Evolutionary conservation across 2,888 invertebrate genomes (phyloP).

Genomic region (Euzetes globulus): DNA sequence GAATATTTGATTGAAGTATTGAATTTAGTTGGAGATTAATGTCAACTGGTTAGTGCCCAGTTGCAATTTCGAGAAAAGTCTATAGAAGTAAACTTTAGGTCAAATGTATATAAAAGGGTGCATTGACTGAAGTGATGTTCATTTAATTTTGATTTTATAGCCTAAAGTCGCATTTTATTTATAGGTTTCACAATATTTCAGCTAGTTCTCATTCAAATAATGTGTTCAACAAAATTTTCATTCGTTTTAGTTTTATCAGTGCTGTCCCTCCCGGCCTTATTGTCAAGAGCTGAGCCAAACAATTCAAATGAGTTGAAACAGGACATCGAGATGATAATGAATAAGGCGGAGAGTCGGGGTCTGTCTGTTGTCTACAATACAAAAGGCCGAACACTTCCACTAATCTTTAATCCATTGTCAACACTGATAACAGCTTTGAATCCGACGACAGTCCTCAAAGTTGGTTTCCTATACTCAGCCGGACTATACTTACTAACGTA

Average conservation of each 20-base stretch:
- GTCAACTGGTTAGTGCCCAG: too few species aligned
- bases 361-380: constrained; percentile 7
- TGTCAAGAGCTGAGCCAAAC: not conserved
- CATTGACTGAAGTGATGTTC: too few species aligned
- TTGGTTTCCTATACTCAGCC: not conserved
- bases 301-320: not conserved
- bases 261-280: not conserved
- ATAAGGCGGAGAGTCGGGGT: not conserved
- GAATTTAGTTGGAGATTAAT: too few species aligned
- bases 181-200: too few species aligned
- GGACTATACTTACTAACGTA: not conserved
- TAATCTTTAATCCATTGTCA: not conserved
- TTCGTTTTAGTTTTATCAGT: not conserved
- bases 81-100: too few species aligned
- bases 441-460: not conserved
- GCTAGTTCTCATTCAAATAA: too few species aligned
- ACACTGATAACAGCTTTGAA: not conserved
- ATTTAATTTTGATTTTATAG: too few species aligned
- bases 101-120: too few species aligned
- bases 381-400: not conserved
- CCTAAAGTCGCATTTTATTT: too few species aligned
- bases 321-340: not conserved
- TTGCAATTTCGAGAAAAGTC: too few species aligned
- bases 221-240: too few species aligned
- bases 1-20: too few species aligned